phyloP scores from a whole-genome alignment of 2,113 vertebrate genomes.

The Tichodroma muraria region DNA sequence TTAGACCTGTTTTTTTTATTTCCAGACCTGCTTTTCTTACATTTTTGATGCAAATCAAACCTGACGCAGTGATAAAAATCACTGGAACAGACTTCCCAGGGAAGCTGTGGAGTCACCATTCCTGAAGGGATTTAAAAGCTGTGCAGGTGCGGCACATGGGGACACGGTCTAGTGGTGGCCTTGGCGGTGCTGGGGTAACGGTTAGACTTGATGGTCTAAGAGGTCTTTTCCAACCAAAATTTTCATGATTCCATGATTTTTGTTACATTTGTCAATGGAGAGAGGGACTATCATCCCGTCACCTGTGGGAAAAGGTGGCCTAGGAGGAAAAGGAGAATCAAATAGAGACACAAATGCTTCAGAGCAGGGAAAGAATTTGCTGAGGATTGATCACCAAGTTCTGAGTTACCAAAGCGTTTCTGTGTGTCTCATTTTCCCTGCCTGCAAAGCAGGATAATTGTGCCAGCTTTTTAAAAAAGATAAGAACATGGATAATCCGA shows the following conservation, averaged over 20 bases:
- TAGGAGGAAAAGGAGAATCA: background rate
- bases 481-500: background rate
- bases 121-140: background rate
- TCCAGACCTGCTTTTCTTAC: background rate
- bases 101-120: background rate
- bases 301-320: background rate
- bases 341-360: background rate
- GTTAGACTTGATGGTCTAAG: background rate
- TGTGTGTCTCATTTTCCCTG: background rate
- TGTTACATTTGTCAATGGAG: background rate
- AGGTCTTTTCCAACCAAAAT: background rate
- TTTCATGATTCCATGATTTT: background rate
- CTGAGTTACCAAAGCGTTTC: background rate
- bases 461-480: background rate
- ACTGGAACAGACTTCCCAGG: background rate
- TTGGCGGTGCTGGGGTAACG: background rate
- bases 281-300: background rate
- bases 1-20: background rate
- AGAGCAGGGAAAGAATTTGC: background rate
- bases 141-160: fast-evolving
- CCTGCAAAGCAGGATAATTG: background rate
- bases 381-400: background rate
- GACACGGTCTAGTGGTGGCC: fast-evolving
- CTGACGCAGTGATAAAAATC: background rate
- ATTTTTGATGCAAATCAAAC: background rate